Conservation (phyloP, 2,797 vertebrate genomes). For the Cichlasoma orientale region DNA sequence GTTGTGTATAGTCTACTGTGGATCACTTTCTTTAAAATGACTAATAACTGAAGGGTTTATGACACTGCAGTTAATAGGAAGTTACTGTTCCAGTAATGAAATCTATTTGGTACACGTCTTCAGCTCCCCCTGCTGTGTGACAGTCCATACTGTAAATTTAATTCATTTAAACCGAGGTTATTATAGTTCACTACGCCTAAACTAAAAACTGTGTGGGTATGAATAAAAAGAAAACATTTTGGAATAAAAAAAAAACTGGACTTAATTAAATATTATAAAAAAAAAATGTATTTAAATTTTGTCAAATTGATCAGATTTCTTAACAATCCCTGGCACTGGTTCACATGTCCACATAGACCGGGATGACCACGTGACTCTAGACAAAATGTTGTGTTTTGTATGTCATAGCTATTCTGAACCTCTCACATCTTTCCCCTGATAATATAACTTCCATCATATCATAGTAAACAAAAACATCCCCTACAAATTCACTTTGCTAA, state of each 20-base stretch:
- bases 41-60: background rate
- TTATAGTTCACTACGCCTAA: background rate
- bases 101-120: background rate
- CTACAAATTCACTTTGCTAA: no score
- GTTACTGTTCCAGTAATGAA: background rate
- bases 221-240: background rate
- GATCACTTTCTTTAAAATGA: background rate
- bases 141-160: background rate
- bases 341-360: background rate
- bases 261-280: no score
- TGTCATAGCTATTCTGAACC: background rate
- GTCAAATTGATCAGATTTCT: background rate
- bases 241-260: background rate
- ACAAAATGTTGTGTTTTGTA: background rate
- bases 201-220: background rate
- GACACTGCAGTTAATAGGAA: background rate
- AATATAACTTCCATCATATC: background rate
- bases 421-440: background rate
- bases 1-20: no score
- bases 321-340: background rate
- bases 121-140: slow-evolving; percentile 25
- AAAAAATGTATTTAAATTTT: background rate
- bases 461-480: background rate
- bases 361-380: background rate
- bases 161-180: background rate